Evolutionary conservation across 2,888 invertebrate species (phyloP).

Genomic region (Noctuana brunneofusca): DNA sequence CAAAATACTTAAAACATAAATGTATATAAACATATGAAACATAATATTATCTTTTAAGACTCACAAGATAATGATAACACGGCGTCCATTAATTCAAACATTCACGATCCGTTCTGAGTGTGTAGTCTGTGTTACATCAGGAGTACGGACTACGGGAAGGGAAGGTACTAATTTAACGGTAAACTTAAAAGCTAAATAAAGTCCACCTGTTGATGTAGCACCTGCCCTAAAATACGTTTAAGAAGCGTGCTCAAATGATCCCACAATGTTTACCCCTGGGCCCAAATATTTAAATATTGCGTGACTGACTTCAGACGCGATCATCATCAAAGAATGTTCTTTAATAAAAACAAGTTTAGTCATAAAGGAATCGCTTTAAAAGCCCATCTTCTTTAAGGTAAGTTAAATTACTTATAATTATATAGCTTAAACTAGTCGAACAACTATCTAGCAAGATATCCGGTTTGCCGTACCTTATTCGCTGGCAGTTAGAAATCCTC

Average conservation of each 20-base stretch:
- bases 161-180: conserved; percentile 40
- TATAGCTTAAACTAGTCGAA: conserved; percentile 65
- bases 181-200: conserved; percentile 41
- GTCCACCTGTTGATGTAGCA: conserved; percentile 72
- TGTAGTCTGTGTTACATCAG: conserved; percentile 12
- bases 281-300: conserved; percentile 69
- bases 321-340: conserved; percentile 42
- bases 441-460: conserved; percentile 71
- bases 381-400: conserved; percentile 40
- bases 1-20: too few relatives aligned
- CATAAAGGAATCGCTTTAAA: conserved; percentile 43
- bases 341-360: conserved; percentile 40
- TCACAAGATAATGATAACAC: conserved; percentile 18
- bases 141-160: conserved; percentile 35
- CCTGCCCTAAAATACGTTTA: conserved; percentile 56
- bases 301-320: conserved; percentile 53
- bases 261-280: conserved; percentile 60
- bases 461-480: conserved; percentile 78
- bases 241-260: conserved; percentile 49
- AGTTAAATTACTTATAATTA: conserved; percentile 52
- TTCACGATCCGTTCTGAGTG: conserved; percentile 5
- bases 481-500: conserved; percentile 70
- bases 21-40: too few relatives aligned
- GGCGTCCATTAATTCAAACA: conserved; percentile 16
- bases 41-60: background rate